Base-by-base conservation (phyloP, 2,797 vertebrate species). In the Neomorphus geoffroyi region DNA sequence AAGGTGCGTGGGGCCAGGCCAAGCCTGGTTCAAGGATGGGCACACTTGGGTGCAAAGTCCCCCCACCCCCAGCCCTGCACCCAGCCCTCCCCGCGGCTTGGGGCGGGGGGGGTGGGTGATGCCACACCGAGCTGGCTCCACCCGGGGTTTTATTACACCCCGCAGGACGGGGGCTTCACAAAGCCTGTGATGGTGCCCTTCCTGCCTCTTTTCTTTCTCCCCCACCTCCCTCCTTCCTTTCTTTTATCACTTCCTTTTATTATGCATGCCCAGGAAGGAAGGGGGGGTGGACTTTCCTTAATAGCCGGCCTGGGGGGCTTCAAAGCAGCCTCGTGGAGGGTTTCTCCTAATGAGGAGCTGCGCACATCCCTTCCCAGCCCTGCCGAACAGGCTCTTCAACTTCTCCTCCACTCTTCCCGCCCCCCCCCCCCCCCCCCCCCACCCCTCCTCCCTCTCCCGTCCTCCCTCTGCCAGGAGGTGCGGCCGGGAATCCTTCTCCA, bases 161-260 rank as follows among this genome's bases (percentile, higher is more conserved):
- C 57, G 18, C 58, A 69, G 85, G 87, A 41, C 62, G 6, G 87
- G 92, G 58, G 75, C 66, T 85, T 62, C 90, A 89, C 90, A 96
- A 92, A 94, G 88, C 89, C 39, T 19, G 64, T 46, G 73, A 58
- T 88, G 82, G 66, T 93, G 88, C 90, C 81, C 93, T 96, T 96
- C 91, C 93, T 95, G 91, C 86, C 91, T 56, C 86, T 88, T 90
- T 88, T 91, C 89, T 94, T 91, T 81, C 88, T 58, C 79, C 86
- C 57, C 88, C 94, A 84, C 93, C 91, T 93, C 91, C 94, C 93
- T 94, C 93, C 95, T 94, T 92, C 93, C 91, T 93, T 94, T 92
- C 80, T 86, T 80, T 93, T 94, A 93, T 93, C 88, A 61, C 93
- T 94, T 93, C 90, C 90, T 88, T 95, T 96, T 96, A 92, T 96